Percentiles rank a stretch among this genome's conserved stretches.
Evolutionary conservation across 2,113 vertebrate species (phyloP).

Genomic region (Cebidichthys violaceus): DNA sequence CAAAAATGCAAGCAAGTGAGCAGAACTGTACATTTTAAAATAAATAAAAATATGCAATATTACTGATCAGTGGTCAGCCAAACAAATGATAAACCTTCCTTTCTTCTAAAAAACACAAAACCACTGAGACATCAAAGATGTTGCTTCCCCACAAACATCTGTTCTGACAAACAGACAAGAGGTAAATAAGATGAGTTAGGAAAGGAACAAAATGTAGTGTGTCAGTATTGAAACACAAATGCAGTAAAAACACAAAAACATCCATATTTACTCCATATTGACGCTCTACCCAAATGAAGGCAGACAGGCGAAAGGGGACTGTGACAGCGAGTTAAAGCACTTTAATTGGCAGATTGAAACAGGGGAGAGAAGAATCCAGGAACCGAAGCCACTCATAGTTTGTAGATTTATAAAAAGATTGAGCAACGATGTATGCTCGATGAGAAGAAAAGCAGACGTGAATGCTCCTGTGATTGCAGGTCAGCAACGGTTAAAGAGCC

Average conservation of each 20-base stretch:
- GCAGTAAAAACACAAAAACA: neutral
- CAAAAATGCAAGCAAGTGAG: neutral
- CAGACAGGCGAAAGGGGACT: constrained; percentile 2
- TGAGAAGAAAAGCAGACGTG: constrained; percentile 13
- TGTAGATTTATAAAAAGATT: neutral
- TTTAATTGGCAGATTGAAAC: constrained; percentile 25
- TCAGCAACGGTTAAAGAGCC: constrained; percentile 35
- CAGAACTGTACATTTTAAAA: neutral
- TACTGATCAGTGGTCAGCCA: neutral
- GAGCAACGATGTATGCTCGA: constrained; percentile 2
- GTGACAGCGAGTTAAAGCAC: neutral
- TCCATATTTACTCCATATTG: neutral
- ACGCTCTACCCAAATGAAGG: constrained; percentile 25
- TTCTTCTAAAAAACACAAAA: neutral
- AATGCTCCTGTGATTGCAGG: constrained; percentile 44
- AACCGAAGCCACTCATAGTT: neutral
- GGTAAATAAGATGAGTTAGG: neutral
- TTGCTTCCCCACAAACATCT: neutral
- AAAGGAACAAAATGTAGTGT: neutral
- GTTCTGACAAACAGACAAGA: neutral
- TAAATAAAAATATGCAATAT: neutral
- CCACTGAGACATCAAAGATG: neutral
- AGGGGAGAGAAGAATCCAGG: neutral
- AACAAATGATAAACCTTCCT: neutral
- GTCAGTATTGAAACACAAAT: neutral